Evolutionary conservation across 2,113 vertebrate species (phyloP).

Genomic region (Henicopernis longicauda): DNA sequence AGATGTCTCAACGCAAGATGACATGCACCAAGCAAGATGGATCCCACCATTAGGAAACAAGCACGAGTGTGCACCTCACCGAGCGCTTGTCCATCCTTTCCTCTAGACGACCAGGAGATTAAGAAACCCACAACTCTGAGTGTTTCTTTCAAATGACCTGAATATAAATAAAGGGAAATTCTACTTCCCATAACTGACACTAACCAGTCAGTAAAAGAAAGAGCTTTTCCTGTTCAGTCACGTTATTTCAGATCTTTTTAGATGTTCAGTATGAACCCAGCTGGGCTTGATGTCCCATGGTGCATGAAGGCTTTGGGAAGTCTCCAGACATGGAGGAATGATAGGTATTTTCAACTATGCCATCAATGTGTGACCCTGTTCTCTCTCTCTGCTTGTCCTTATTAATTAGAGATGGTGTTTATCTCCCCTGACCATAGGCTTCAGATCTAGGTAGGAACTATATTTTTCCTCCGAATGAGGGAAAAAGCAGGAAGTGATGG

Average conservation of each 20-base stretch:
- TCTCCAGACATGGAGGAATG: neutral
- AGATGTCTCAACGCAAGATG: rapidly evolving
- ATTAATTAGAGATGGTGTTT: neutral
- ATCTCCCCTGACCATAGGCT: neutral
- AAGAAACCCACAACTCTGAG: neutral
- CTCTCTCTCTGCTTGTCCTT: neutral
- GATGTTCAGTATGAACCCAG: neutral
- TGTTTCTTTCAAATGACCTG: slow-evolving; percentile 10
- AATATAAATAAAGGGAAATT: slow-evolving; percentile 12
- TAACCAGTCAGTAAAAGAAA: neutral
- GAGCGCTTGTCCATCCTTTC: neutral
- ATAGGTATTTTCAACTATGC: neutral
- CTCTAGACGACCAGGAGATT: neutral
- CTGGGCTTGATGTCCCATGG: neutral
- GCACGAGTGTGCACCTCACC: neutral
- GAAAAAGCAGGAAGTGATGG: neutral
- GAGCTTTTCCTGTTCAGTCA: neutral
- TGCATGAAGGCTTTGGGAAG: neutral
- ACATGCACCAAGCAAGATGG: no score
- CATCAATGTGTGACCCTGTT: neutral
- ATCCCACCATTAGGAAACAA: neutral
- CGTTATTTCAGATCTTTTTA: neutral
- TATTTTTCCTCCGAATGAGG: neutral
- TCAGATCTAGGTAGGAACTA: neutral
- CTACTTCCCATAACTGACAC: neutral